Conservation (phyloP, 2,888 invertebrate genomes). For the Dolichomitus sp. region DNA sequence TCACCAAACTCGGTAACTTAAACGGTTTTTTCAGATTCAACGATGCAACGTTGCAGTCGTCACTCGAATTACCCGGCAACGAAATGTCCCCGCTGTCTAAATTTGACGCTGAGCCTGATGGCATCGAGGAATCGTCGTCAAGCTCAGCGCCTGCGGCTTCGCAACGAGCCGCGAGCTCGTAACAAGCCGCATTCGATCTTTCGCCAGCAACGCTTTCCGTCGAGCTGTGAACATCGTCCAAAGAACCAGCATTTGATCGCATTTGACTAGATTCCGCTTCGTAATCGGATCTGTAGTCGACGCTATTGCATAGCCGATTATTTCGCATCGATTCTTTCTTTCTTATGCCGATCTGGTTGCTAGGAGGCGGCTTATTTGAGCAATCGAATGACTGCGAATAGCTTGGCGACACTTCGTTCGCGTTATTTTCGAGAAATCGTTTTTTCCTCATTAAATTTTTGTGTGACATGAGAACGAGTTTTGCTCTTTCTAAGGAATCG, state of each 20-base stretch:
- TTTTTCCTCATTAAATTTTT: constrained; percentile 74
- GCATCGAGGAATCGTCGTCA: constrained; percentile 49
- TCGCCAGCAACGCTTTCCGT: constrained; percentile 62
- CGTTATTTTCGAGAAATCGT: constrained; percentile 68
- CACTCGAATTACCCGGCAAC: constrained; percentile 65
- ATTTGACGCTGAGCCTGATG: constrained; percentile 47
- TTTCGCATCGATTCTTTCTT: constrained; percentile 68
- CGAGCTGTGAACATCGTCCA: constrained; percentile 60
- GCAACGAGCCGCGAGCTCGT: constrained; percentile 53
- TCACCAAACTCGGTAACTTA: constrained; percentile 81
- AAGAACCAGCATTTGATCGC: constrained; percentile 25
- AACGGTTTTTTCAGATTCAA: constrained; percentile 75
- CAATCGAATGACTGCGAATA: constrained; percentile 68
- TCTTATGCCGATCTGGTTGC: constrained; percentile 63
- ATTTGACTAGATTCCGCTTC: constrained; percentile 30
- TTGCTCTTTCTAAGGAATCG: constrained; percentile 47
- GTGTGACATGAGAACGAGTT: constrained; percentile 61
- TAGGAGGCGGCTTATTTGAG: constrained; percentile 39
- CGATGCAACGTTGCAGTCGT: constrained; percentile 63
- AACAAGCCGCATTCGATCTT: constrained; percentile 45
- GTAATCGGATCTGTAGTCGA: constrained; percentile 55
- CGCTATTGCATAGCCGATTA: constrained; percentile 63
- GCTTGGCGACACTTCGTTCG: constrained; percentile 66
- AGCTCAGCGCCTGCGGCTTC: constrained; percentile 16
- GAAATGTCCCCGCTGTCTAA: constrained; percentile 28